Percentiles rank a stretch among this genome's conserved stretches.
Evolutionary conservation across 2,113 vertebrate genomes (phyloP).

Genomic region (Sapajus apella): DNA sequence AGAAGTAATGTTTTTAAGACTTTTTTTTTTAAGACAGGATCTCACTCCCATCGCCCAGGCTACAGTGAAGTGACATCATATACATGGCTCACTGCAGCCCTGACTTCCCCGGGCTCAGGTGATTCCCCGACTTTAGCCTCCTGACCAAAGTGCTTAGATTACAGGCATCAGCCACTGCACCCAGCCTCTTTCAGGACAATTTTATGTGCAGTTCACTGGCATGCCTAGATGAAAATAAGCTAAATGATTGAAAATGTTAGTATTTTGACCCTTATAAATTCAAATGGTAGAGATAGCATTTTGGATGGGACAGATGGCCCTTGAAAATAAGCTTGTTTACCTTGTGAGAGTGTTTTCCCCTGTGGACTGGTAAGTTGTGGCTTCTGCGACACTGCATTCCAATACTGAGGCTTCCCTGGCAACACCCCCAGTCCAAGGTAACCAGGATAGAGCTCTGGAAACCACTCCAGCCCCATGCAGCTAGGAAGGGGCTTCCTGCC

Average conservation of each 20-base stretch:
- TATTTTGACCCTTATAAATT: neutral
- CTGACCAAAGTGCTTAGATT: too few relatives aligned
- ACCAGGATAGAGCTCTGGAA: slow-evolving; percentile 82
- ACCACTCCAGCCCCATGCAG: slow-evolving; percentile 83
- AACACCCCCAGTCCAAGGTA: slow-evolving; percentile 74
- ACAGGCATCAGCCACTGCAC: too few relatives aligned
- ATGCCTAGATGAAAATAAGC: neutral
- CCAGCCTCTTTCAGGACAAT: neutral
- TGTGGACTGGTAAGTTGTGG: neutral
- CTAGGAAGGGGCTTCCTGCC: neutral
- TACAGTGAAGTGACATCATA: too few relatives aligned
- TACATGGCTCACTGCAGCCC: too few relatives aligned
- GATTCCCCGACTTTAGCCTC: too few relatives aligned
- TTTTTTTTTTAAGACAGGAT: too few relatives aligned
- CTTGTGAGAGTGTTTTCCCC: slow-evolving; percentile 28
- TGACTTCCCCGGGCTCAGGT: too few relatives aligned
- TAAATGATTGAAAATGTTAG: neutral
- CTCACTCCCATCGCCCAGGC: too few relatives aligned
- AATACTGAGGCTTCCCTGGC: slow-evolving; percentile 37
- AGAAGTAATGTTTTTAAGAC: neutral
- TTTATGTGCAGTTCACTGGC: neutral
- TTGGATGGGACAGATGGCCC: neutral
- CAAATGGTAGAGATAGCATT: neutral
- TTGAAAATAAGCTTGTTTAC: slow-evolving; percentile 66
- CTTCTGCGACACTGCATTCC: neutral